Percentiles rank a stretch among this genome's conserved stretches.
These are phyloP conservation scores for Petrocephalus schoutedeni DNA, from an alignment of 2,797 vertebrate species.

Conservation along the genomic window DNA sequence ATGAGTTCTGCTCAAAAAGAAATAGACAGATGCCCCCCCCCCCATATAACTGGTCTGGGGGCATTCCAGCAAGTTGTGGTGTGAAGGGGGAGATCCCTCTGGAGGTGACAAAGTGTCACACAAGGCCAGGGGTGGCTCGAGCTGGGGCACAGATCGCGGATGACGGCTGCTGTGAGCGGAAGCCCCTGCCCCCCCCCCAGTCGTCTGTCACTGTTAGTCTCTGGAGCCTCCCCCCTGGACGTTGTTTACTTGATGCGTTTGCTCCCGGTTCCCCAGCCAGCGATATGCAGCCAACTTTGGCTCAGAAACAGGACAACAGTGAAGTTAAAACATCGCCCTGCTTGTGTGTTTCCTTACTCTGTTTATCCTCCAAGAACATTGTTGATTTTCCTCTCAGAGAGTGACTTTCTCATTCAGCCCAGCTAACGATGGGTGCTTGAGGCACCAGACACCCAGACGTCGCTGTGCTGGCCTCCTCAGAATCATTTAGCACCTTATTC, in stretches of 20 bases:
- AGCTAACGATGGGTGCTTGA: neutral
- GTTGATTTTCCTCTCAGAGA: neutral
- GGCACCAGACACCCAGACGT: neutral
- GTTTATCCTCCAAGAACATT: neutral
- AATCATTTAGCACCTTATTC: neutral
- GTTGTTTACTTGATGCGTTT: neutral
- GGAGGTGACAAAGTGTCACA: neutral
- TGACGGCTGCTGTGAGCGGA: neutral
- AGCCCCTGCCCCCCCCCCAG: conserved; percentile 9
- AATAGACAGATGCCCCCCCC: neutral
- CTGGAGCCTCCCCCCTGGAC: neutral
- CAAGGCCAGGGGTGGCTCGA: neutral
- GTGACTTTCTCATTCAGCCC: neutral
- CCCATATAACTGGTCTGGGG: neutral
- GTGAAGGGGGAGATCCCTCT: neutral
- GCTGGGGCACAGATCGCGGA: neutral
- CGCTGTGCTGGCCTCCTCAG: neutral
- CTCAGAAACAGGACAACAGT: neutral
- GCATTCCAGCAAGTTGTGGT: neutral
- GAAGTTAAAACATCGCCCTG: neutral
- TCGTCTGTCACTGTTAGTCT: conserved; percentile 9
- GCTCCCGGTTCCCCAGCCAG: neutral
- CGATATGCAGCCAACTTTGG: neutral
- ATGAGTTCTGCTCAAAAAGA: neutral
- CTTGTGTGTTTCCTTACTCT: conserved; percentile 19